Percentiles rank a stretch among this genome's conserved stretches.
Conservation (phyloP, 2,888 invertebrate species). For the Sphaeridia pumilis region DNA sequence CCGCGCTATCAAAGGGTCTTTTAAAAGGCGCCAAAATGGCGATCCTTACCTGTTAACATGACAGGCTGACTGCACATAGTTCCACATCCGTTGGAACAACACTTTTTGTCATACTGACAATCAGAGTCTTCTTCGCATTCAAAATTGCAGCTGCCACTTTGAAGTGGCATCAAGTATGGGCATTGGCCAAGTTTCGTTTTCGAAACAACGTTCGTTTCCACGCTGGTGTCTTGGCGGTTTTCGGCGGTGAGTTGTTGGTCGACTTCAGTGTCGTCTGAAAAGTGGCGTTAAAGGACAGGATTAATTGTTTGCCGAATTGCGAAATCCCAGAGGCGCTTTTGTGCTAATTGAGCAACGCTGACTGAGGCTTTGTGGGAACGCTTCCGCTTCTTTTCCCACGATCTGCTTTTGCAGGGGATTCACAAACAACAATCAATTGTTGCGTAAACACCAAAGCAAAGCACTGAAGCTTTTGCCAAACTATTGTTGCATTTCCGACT, state of each 20-base stretch:
- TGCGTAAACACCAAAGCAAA: too few species aligned
- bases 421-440: too few species aligned
- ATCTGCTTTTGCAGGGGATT: too few species aligned
- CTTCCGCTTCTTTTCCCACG: too few species aligned
- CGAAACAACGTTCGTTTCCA: conserved; percentile 9
- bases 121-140: conserved; percentile 65
- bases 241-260: conserved; percentile 9
- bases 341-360: too few species aligned
- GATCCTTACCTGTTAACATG: conserved; percentile 48
- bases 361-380: too few species aligned
- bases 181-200: conserved; percentile 53
- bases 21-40: too few species aligned
- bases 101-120: conserved; percentile 57
- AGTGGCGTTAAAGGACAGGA: too few species aligned
- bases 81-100: conserved; percentile 78
- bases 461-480: too few species aligned
- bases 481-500: too few species aligned
- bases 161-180: conserved; percentile 63
- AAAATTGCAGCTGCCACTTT: conserved; percentile 57
- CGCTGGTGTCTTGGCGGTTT: conserved; percentile 10
- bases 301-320: too few species aligned
- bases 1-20: background rate
- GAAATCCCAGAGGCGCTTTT: too few species aligned
- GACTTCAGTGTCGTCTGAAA: conserved; percentile 11
- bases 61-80: conserved; percentile 65